Base-by-base conservation (phyloP, 2,113 vertebrate genomes). In the Gobius niger region DNA sequence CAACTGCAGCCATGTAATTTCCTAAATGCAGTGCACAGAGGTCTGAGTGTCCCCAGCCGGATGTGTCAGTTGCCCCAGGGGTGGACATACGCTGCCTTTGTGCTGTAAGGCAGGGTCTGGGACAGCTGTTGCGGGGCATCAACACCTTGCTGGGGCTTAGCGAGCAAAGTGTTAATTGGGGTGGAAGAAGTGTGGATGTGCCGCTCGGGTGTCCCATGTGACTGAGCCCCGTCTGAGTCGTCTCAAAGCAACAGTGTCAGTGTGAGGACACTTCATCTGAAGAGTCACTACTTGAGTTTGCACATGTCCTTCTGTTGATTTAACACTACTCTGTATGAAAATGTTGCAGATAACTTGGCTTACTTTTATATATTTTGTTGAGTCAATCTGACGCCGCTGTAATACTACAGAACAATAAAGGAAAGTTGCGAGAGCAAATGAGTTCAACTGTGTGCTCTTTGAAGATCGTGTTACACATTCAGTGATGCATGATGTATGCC, bases 141-240 rank as follows among this genome's bases (percentile, higher is more conserved):
- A 89, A 89, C 89, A 90, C 86, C 86, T 88, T 89, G 85, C 85
- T 87, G 89, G 81, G 80, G 81, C 83, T 89, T 79, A 82, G 82
- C 70, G 60, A 84, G 80, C 73, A 51, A 84, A 83, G 85, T 87
- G 87, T 87, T 88, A 90, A 88, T 88, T 90, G 84, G 85, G 76
- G 79, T 87, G 84, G 85, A 90, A 86, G 83, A 69, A 80, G 70
- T 72, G 40, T 72, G 40, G 75, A 83, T 86, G 79, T 70, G 57
- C 75, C 52, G 75, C 75, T 77, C 75, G 50, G 40, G 57, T 65
- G 1, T 79, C 82, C 85, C 81, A 67, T 65, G 82, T 78, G 82
- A 74, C 80, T 63, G 18, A 9, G 1, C 16, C 34, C 69, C 4
- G 61, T 63, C 56, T 67, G 59, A 41, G 75, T 34, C n/a, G 75